phyloP scores from a whole-genome alignment of 1,140 invertebrate genomes.

The Pogonus chalceus region DNA sequence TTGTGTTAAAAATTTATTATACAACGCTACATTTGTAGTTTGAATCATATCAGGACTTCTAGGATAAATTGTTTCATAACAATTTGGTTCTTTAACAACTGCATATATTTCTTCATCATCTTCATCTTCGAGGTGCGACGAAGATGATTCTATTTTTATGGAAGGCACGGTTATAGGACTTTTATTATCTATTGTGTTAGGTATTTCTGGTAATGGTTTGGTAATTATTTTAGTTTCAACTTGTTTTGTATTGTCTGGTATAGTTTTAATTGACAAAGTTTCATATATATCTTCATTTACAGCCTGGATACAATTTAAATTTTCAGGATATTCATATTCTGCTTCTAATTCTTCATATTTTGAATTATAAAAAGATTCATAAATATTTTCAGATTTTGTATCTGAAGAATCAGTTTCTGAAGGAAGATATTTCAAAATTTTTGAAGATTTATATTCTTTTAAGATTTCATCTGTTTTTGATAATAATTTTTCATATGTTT shows the following conservation, averaged over 20 bases:
- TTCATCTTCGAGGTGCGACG: constrained; percentile 10
- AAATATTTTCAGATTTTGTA: constrained; percentile 2
- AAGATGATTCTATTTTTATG: not conserved
- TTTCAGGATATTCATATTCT: constrained; percentile 16
- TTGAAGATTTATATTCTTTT: constrained; percentile 13
- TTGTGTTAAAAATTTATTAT: not conserved
- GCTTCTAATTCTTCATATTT: constrained; percentile 26
- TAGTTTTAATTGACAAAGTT: constrained; percentile 22
- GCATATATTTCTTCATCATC: constrained; percentile 26
- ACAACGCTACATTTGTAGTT: not conserved
- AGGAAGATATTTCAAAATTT: not conserved
- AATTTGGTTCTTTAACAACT: constrained; percentile 21
- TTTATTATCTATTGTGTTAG: not conserved
- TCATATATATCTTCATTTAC: constrained; percentile 28
- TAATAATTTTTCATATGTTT: constrained; percentile 22
- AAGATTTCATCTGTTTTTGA: constrained; percentile 24
- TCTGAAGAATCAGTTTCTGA: not conserved
- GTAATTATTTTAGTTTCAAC: constrained; percentile 11
- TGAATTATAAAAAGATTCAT: constrained; percentile 23
- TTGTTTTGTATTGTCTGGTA: constrained; percentile 4
- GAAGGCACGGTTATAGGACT: not conserved
- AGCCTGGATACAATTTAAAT: not conserved
- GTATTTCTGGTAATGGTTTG: not conserved
- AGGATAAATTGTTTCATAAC: not conserved
- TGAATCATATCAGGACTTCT: not conserved